Percentiles rank a stretch among this genome's conserved stretches.
These are phyloP conservation scores for Anthopleura xanthogrammica DNA, from an alignment of 92 coral and sea anemone genomes.

Conservation along the genomic window DNA sequence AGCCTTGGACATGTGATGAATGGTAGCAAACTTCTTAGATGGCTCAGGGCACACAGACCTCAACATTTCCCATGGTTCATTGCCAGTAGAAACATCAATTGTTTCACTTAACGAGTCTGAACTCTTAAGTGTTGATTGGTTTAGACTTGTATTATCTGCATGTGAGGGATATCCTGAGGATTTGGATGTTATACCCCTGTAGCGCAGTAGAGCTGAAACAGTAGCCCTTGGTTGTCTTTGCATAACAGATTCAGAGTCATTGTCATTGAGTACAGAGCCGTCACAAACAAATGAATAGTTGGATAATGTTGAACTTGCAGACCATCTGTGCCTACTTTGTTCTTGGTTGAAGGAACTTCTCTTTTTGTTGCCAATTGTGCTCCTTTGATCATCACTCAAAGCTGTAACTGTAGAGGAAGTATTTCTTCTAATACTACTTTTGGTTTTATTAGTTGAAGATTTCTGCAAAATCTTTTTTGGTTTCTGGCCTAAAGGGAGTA, in stretches of 20 bases:
- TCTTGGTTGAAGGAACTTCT: slow-evolving; percentile 6
- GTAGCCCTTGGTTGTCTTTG: slow-evolving; percentile 71
- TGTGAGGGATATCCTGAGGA: slow-evolving; percentile 9
- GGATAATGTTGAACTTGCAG: slow-evolving; percentile 27
- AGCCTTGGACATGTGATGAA: slow-evolving; percentile 63
- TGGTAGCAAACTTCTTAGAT: slow-evolving; percentile 75
- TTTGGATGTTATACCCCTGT: slow-evolving; percentile 49
- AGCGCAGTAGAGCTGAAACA: slow-evolving; percentile 74
- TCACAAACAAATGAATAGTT: slow-evolving; percentile 11
- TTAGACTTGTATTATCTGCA: slow-evolving; percentile 1
- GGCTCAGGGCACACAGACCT: slow-evolving; percentile 82
- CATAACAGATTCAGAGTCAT: slow-evolving; percentile 43
- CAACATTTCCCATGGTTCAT: slow-evolving; percentile 90
- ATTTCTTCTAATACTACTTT: slow-evolving; percentile 3
- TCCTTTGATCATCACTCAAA: neutral
- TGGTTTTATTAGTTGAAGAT: slow-evolving; percentile 18
- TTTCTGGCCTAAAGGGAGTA: slow-evolving; percentile 69
- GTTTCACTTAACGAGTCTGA: slow-evolving; percentile 5
- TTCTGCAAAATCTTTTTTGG: slow-evolving; percentile 47
- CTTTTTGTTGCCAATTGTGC: neutral
- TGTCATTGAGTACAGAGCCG: slow-evolving; percentile 11
- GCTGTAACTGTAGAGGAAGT: slow-evolving; percentile 2
- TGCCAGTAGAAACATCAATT: slow-evolving; percentile 52
- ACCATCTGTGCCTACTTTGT: slow-evolving; percentile 17
- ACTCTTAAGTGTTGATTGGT: slow-evolving; percentile 18